These are phyloP conservation scores for Coenonympha glycerion DNA, from an alignment of 2,888 invertebrate genomes.

Conservation along the genomic window DNA sequence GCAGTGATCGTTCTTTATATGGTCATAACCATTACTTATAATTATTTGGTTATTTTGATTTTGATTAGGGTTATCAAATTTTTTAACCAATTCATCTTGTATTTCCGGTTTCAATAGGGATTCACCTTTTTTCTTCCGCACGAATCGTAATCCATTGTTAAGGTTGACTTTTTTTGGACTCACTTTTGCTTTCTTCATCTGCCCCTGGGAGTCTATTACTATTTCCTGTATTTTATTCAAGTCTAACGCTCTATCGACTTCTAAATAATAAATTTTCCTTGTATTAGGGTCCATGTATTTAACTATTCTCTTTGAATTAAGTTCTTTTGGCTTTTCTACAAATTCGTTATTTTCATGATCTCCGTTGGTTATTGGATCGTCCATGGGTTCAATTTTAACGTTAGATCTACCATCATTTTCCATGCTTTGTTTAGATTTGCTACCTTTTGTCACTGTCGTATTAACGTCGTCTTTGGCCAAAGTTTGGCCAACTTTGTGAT, in stretches of 20 bases:
- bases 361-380: slow-evolving; percentile 14
- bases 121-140: slow-evolving; percentile 46
- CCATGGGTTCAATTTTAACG: background rate
- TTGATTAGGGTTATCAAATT: slow-evolving; percentile 28
- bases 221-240: slow-evolving; percentile 63
- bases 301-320: slow-evolving; percentile 53
- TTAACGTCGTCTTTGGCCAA: background rate
- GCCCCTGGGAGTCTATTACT: slow-evolving; percentile 49
- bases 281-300: slow-evolving; percentile 65
- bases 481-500: background rate
- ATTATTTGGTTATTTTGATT: background rate
- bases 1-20: slow-evolving; percentile 67
- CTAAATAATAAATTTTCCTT: slow-evolving; percentile 63
- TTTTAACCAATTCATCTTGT: slow-evolving; percentile 39
- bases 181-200: slow-evolving; percentile 51
- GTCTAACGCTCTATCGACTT: slow-evolving; percentile 61
- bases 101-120: slow-evolving; percentile 56
- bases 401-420: background rate
- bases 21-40: slow-evolving; percentile 35
- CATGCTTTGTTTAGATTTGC: background rate
- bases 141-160: slow-evolving; percentile 54
- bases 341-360: slow-evolving; percentile 4
- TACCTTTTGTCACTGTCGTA: background rate
- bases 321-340: slow-evolving; percentile 38
- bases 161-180: slow-evolving; percentile 59